phyloP scores from a whole-genome alignment of 2,888 invertebrate species.

The Anthoptus insignis region DNA sequence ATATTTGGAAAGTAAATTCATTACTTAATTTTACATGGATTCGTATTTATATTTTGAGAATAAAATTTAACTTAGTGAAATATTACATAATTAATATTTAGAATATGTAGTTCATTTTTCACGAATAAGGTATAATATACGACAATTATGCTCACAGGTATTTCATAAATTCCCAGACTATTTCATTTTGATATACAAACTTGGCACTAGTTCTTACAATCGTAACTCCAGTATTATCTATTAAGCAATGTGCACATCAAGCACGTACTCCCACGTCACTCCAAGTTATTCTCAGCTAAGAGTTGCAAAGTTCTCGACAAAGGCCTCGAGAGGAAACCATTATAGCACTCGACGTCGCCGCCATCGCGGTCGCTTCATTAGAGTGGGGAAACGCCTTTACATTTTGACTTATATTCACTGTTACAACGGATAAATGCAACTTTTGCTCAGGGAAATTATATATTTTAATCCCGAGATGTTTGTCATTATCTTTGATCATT shows the following conservation, averaged over 20 bases:
- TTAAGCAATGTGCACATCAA: constrained; percentile 33
- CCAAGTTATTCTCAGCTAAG: constrained; percentile 67
- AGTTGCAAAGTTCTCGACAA: constrained; percentile 81
- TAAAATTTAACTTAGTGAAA: no score
- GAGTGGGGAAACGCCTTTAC: constrained; percentile 56
- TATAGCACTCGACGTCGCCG: constrained; percentile 76
- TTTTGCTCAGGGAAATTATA: background rate
- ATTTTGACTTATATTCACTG: constrained; percentile 13
- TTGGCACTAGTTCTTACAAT: background rate
- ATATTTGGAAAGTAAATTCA: no score
- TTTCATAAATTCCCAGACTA: no score
- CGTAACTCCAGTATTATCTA: constrained; percentile 24
- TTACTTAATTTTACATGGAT: no score
- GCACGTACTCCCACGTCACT: constrained; percentile 64
- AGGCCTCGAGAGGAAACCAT: constrained; percentile 82
- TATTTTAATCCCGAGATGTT: no score
- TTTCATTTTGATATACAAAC: background rate
- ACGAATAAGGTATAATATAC: no score
- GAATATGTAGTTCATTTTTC: no score
- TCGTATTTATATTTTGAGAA: no score
- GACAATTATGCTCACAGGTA: no score
- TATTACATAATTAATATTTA: no score
- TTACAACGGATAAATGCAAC: constrained; percentile 9
- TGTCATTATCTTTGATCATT: no score
- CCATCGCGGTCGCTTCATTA: constrained; percentile 78